phyloP scores from a whole-genome alignment of 2,888 invertebrate species.

The Sarcophaga subvicina region DNA sequence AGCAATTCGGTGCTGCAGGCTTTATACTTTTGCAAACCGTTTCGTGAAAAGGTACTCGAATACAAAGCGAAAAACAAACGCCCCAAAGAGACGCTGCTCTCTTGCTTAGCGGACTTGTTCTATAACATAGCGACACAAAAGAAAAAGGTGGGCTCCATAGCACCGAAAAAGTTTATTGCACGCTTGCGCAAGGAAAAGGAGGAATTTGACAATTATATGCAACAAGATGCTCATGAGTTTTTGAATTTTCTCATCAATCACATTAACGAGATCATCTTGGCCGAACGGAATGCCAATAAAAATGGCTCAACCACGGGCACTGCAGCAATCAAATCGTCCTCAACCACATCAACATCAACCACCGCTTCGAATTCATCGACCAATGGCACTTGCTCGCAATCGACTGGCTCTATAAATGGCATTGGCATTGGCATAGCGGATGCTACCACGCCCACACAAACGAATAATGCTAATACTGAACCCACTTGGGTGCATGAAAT shows the following conservation, averaged over 20 bases:
- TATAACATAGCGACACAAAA: slow-evolving; percentile 99
- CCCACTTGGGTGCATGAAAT: slow-evolving; percentile 99
- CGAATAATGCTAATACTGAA: slow-evolving; percentile 83
- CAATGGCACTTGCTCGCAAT: slow-evolving; percentile 77
- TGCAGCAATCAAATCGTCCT: slow-evolving; percentile 73
- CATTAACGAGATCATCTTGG: slow-evolving; percentile 98
- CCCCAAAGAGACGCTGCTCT: slow-evolving; percentile 97
- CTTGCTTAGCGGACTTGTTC: slow-evolving; percentile 99
- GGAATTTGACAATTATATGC: slow-evolving; percentile 99
- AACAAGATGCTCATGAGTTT: slow-evolving; percentile 99
- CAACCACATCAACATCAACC: slow-evolving; percentile 76
- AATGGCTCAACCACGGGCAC: slow-evolving; percentile 69
- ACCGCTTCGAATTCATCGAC: slow-evolving; percentile 76
- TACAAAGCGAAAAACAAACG: slow-evolving; percentile 98
- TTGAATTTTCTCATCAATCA: slow-evolving; percentile 99
- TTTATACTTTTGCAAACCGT: slow-evolving; percentile 99
- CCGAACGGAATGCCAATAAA: slow-evolving; percentile 83
- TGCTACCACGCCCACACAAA: slow-evolving; percentile 74
- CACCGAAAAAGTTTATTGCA: slow-evolving; percentile 99
- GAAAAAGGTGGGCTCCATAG: slow-evolving; percentile 99
- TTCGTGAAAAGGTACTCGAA: slow-evolving; percentile 98
- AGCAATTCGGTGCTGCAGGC: slow-evolving; percentile 99
- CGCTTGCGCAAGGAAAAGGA: slow-evolving; percentile 99
- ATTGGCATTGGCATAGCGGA: slow-evolving; percentile 71
- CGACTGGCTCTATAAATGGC: slow-evolving; percentile 76